Conservation (phyloP, 2,113 vertebrate species). For the Axis porcinus region DNA sequence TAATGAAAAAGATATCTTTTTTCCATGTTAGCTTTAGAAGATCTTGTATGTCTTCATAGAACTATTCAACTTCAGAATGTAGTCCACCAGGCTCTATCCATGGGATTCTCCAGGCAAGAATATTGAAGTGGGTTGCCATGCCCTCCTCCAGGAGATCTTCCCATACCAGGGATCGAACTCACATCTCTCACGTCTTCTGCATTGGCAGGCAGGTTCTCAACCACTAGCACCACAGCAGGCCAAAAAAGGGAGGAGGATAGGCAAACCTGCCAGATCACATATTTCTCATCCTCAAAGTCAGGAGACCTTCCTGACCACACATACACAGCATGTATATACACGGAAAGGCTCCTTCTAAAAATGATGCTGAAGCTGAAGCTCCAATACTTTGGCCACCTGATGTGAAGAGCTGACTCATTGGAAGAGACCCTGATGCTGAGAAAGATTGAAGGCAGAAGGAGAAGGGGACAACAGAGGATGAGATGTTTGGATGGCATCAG, state of each 20-base stretch:
- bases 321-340: too few species aligned
- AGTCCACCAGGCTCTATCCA: background rate
- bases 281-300: background rate
- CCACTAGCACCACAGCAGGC: background rate
- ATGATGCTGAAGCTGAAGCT: background rate
- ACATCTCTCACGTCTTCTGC: background rate
- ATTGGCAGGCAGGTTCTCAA: background rate
- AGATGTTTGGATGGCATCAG: background rate
- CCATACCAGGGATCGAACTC: fast-evolving
- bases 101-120: background rate
- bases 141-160: background rate
- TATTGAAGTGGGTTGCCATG: background rate
- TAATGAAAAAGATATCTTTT: too few species aligned
- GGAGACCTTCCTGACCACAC: background rate
- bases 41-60: too few species aligned
- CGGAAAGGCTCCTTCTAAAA: background rate
- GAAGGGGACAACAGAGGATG: background rate
- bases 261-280: background rate
- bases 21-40: too few species aligned
- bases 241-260: background rate
- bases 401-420: background rate
- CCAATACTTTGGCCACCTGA: background rate
- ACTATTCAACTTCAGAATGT: too few species aligned
- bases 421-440: background rate
- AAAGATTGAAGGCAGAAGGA: fast-evolving